Base-by-base conservation (phyloP, 2,113 vertebrate genomes). In the Myotis davidii region DNA sequence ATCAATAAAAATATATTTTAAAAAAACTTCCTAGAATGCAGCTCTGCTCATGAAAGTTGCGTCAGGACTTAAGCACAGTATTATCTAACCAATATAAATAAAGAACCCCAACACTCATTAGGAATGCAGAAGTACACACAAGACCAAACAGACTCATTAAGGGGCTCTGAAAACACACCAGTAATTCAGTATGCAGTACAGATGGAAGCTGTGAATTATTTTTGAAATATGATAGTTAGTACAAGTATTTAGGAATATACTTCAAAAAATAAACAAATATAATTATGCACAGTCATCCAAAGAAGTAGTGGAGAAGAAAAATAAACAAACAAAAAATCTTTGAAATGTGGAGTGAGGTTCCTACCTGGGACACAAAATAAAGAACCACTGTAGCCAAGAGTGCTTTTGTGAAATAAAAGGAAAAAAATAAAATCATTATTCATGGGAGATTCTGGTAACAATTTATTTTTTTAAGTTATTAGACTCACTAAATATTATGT, bases 381-480 rank as follows among this genome's bases (percentile, higher is more conserved):
- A 54, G 73, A 67, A 50, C 52, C 10, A 52, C 32, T 74, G 7
- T 25, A 61, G 21, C 69, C 69, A 85, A 85, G 21, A 89, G 45
- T 29, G 11, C 7, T 95, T 88, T 90, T 85, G 45, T 88, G 48
- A 91, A 95, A 91, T 42, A 77, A 87, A 97, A 95, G 8, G 13
- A 73, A 86, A 32, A 52, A 54, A 82, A 83, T 45, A 45, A 45
- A 37, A 84, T n/a, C 76, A 83, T 82, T 79, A 81, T 23, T 90
- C n/a, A 77, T 4, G 10, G 61, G 29, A 59, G 73, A 77, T 29
- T 85, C 50, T 85, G n/a, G 20, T 83, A 85, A 94, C 56, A 67
- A 91, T 89, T 92, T 85, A 73, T 93, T 95, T 85, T 34, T 87
- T 54, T 92, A 74, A 94, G 11, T 45, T 92, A 85, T 82, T 88